Percentiles rank a stretch among this genome's conserved stretches.
Conservation (phyloP, 2,797 vertebrate species). For the Coreius guichenoti region DNA sequence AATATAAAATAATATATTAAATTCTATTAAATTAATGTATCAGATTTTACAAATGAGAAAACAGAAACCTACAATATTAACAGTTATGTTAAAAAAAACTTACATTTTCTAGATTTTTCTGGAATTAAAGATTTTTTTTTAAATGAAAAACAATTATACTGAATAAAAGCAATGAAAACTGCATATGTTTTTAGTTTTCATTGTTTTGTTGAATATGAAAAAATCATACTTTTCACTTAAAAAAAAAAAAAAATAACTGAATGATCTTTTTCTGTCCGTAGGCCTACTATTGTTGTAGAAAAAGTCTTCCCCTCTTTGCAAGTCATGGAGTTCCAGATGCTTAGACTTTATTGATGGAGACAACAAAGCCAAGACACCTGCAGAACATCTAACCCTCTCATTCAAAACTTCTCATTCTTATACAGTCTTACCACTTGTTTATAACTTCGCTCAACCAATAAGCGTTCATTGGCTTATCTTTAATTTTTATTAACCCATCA, state of each 20-base stretch:
- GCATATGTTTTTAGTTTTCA: not conserved
- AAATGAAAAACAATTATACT: not conserved
- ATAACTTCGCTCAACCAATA: not conserved
- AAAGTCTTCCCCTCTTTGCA: not conserved
- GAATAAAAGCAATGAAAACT: not conserved
- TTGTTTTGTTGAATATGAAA: not conserved
- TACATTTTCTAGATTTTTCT: too few species aligned
- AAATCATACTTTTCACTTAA: not conserved
- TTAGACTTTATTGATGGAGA: not conserved
- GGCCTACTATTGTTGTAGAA: not conserved
- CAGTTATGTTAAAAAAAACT: not conserved
- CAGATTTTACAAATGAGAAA: not conserved
- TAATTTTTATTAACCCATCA: not conserved
- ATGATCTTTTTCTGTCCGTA: not conserved
- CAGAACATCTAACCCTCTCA: not conserved
- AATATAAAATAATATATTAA: not conserved
- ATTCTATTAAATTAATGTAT: not conserved
- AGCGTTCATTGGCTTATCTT: not conserved
- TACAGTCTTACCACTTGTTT: not conserved
- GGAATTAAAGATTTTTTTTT: too few species aligned
- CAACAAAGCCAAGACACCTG: too few species aligned
- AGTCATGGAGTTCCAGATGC: not conserved
- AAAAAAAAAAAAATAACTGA: not conserved
- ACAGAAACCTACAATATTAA: not conserved
- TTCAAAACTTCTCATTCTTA: not conserved